Evolutionary conservation across 2,888 invertebrate species (phyloP).

Genomic region (Diachrysia chrysitis): DNA sequence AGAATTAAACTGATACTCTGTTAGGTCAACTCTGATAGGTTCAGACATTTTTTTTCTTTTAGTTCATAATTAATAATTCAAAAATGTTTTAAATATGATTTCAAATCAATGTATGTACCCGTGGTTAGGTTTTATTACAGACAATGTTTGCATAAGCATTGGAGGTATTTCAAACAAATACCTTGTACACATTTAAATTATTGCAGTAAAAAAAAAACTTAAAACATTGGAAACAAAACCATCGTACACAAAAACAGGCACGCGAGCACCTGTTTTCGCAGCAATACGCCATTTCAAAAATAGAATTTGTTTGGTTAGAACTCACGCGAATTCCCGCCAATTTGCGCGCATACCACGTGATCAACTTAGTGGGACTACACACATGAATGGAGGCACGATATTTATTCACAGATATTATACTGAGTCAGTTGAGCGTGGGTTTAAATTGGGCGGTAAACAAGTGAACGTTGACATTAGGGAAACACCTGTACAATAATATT

Average conservation of each 20-base stretch:
- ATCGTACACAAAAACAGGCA: slow-evolving; percentile 61
- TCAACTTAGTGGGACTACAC: slow-evolving; percentile 63
- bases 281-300: slow-evolving; percentile 70
- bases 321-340: slow-evolving; percentile 65
- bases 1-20: too few relatives aligned
- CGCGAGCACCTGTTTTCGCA: slow-evolving; percentile 77
- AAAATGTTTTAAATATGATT: too few relatives aligned
- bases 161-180: too few relatives aligned
- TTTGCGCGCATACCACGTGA: slow-evolving; percentile 67
- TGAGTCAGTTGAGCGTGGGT: slow-evolving; percentile 14
- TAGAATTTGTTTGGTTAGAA: slow-evolving; percentile 46
- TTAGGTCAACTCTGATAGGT: too few relatives aligned
- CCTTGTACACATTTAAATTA: too few relatives aligned
- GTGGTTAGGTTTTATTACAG: too few relatives aligned
- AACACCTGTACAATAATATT: slow-evolving; percentile 30
- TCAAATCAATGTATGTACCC: too few relatives aligned
- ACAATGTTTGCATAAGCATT: too few relatives aligned
- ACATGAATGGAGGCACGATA: slow-evolving; percentile 56
- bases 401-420: slow-evolving; percentile 30
- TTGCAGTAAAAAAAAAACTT: neutral
- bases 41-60: too few relatives aligned
- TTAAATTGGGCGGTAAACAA: slow-evolving; percentile 32
- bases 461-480: slow-evolving; percentile 24
- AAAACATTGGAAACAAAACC: slow-evolving; percentile 49
- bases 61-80: too few relatives aligned